phyloP scores from a whole-genome alignment of 2,797 vertebrate species.

The Taenioides sp. region DNA sequence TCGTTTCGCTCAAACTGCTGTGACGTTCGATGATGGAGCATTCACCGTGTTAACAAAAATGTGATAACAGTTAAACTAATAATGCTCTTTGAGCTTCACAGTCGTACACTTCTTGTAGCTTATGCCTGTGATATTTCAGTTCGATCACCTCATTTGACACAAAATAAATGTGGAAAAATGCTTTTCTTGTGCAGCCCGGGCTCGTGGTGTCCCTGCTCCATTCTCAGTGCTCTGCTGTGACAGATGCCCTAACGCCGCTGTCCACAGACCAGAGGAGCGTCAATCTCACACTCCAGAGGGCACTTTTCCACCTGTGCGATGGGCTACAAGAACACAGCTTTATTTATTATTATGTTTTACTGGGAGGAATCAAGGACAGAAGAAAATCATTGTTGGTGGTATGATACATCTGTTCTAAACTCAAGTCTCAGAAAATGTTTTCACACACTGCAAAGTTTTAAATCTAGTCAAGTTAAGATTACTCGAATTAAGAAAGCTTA shows the following conservation, averaged over 20 bases:
- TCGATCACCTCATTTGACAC: conserved; percentile 9
- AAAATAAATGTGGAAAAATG: conserved; percentile 37
- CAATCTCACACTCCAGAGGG: conserved; percentile 53
- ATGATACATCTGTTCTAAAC: too few species aligned
- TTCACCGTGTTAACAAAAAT: too few species aligned
- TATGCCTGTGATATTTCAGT: conserved; percentile 34
- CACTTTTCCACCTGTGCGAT: conserved; percentile 46
- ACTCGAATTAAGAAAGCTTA: too few species aligned
- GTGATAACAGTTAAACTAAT: too few species aligned
- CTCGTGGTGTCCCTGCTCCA: conserved; percentile 20
- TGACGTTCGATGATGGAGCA: too few species aligned
- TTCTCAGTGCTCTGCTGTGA: conserved; percentile 53
- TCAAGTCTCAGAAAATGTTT: too few species aligned
- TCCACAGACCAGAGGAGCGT: conserved; percentile 60
- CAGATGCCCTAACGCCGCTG: conserved; percentile 59
- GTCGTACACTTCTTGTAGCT: neutral
- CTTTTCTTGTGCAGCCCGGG: neutral
- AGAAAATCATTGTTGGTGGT: neutral
- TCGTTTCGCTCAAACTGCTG: too few species aligned
- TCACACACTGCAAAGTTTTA: too few species aligned
- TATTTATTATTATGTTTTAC: conserved; percentile 59
- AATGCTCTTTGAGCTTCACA: neutral
- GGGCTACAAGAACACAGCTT: conserved; percentile 63
- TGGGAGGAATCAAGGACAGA: conserved; percentile 30
- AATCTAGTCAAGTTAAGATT: too few species aligned